Conservation (phyloP, 2,113 vertebrate species). For the Tamias sibiricus region DNA sequence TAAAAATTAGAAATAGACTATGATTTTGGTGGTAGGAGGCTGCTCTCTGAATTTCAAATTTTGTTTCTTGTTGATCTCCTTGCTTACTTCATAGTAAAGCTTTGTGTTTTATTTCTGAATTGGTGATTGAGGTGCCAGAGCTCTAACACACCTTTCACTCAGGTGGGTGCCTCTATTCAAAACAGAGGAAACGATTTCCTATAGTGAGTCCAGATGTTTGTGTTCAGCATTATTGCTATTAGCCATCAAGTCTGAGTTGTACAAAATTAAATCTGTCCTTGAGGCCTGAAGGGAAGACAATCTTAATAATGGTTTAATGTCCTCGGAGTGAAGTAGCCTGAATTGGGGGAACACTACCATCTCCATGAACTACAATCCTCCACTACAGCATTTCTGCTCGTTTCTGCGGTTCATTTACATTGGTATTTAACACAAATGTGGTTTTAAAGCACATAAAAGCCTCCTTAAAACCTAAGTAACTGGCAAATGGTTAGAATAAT, state of each 20-base stretch:
- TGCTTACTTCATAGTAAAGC: not conserved
- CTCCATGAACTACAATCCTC: not conserved
- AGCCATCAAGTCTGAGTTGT: constrained; percentile 53
- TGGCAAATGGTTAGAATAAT: constrained; percentile 71
- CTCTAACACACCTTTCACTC: not conserved
- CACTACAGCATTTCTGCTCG: not conserved
- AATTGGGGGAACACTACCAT: not conserved
- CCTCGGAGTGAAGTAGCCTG: constrained; percentile 62
- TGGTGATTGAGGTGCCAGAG: not conserved
- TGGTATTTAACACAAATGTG: constrained; percentile 63
- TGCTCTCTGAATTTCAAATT: constrained; percentile 27
- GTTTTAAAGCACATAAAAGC: constrained; percentile 46
- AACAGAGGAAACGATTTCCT: constrained; percentile 57
- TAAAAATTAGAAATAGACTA: not conserved
- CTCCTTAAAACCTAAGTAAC: constrained; percentile 65
- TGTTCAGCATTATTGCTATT: constrained; percentile 51
- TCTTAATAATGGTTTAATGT: constrained; percentile 62
- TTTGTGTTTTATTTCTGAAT: not conserved
- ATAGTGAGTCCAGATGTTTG: constrained; percentile 71
- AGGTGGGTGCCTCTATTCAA: not conserved
- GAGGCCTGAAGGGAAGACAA: constrained; percentile 66
- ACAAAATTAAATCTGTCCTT: constrained; percentile 71
- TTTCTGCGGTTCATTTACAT: constrained; percentile 44
- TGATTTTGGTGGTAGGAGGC: not conserved
- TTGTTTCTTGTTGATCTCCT: not conserved